Evolutionary conservation across 2,797 vertebrate genomes (phyloP).

Genomic region (Ceryle rudis): DNA sequence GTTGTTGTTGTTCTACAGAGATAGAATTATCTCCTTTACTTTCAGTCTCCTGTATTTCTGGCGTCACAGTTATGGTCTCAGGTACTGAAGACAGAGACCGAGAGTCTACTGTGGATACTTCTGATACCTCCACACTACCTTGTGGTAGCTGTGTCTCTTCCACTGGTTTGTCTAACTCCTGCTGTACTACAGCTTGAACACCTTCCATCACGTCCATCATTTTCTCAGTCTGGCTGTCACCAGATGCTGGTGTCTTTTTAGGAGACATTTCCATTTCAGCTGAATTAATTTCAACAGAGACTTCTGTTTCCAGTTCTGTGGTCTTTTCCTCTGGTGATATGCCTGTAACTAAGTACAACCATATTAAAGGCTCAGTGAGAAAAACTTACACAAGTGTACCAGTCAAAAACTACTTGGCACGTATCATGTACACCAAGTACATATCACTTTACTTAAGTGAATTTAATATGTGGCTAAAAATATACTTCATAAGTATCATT

Average conservation of each 20-base stretch:
- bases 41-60: slow-evolving; percentile 42
- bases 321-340: slow-evolving; percentile 64
- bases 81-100: not conserved
- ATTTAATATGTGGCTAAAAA: slow-evolving; percentile 11
- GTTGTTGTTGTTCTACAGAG: slow-evolving; percentile 62
- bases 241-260: slow-evolving; percentile 20
- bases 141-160: slow-evolving; percentile 23
- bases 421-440: not conserved
- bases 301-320: slow-evolving; percentile 62
- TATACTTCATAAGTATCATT: not conserved
- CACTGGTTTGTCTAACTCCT: not conserved
- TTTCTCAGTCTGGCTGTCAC: slow-evolving; percentile 45
- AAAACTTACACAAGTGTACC: not conserved
- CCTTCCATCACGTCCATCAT: slow-evolving; percentile 38
- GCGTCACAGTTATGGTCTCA: slow-evolving; percentile 3
- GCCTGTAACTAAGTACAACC: slow-evolving; percentile 65
- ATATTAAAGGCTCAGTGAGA: not conserved
- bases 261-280: slow-evolving; percentile 65
- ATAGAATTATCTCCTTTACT: slow-evolving; percentile 22
- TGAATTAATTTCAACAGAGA: slow-evolving; percentile 45
- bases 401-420: not conserved
- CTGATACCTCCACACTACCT: not conserved
- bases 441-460: not conserved
- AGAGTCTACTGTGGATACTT: slow-evolving; percentile 37
- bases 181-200: not conserved